phyloP scores from a whole-genome alignment of 2,888 invertebrate genomes.

The Plagiodera versicolora region DNA sequence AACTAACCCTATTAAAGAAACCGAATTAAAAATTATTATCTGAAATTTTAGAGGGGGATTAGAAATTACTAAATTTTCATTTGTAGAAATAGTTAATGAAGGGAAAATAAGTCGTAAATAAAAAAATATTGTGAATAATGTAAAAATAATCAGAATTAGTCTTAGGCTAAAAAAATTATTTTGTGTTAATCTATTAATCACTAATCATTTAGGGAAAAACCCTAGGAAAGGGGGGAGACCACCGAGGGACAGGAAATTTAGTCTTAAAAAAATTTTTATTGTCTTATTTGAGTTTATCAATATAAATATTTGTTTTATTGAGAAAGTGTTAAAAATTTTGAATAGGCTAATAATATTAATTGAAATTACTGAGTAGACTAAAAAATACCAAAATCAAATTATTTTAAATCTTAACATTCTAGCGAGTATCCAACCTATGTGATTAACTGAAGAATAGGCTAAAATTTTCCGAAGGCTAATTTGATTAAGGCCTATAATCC shows the following conservation, averaged over 20 bases:
- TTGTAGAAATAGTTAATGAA: constrained; percentile 51
- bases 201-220: constrained; percentile 65
- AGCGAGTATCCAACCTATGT: constrained; percentile 58
- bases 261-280: constrained; percentile 58
- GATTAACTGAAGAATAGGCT: constrained; percentile 66
- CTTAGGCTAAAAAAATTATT: constrained; percentile 54
- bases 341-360: constrained; percentile 56
- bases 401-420: constrained; percentile 29
- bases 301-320: constrained; percentile 59
- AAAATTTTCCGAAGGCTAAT: constrained; percentile 59
- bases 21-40: constrained; percentile 7
- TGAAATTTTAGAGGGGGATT: background rate
- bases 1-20: background rate
- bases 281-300: constrained; percentile 50
- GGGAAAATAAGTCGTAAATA: constrained; percentile 60
- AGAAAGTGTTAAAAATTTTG: constrained; percentile 56
- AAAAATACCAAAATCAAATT: constrained; percentile 49
- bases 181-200: constrained; percentile 58
- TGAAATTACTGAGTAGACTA: constrained; percentile 54
- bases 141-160: constrained; percentile 53
- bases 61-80: constrained; percentile 1
- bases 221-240: constrained; percentile 64
- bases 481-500: constrained; percentile 57
- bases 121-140: constrained; percentile 18
- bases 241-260: constrained; percentile 62